Evolutionary conservation across 2,113 vertebrate genomes (phyloP).

Genomic region (Petroica traversi): DNA sequence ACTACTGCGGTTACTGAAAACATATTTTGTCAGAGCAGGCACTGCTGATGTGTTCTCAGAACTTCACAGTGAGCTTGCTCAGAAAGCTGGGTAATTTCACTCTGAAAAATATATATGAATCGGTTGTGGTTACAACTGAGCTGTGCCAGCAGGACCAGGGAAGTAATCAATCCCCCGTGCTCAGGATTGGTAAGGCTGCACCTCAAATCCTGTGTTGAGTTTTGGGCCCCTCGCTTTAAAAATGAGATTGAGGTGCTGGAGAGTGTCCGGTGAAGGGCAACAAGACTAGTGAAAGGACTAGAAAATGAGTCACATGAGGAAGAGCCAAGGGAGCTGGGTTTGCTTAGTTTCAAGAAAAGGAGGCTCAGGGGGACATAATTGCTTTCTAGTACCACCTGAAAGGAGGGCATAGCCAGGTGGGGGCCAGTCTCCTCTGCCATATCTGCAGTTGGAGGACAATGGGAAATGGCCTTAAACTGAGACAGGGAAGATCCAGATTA

Average conservation of each 20-base stretch:
- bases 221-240: background rate
- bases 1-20: background rate
- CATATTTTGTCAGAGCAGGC: background rate
- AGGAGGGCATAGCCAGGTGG: no score
- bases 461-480: background rate
- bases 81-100: background rate
- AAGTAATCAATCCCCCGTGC: background rate
- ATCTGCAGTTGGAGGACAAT: background rate
- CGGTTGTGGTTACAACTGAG: background rate
- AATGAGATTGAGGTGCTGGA: background rate
- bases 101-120: background rate
- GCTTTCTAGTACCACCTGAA: background rate
- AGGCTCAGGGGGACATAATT: background rate
- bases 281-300: background rate
- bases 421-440: accelerated
- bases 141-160: background rate
- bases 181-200: accelerated
- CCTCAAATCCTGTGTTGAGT: background rate
- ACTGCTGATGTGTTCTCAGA: background rate
- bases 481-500: background rate
- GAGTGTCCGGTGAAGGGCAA: background rate
- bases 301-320: background rate
- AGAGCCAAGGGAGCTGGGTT: accelerated
- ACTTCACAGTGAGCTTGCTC: background rate
- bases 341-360: background rate